These are phyloP conservation scores for Philopedon plagiatum DNA, from an alignment of 2,888 invertebrate species.

Conservation along the genomic window DNA sequence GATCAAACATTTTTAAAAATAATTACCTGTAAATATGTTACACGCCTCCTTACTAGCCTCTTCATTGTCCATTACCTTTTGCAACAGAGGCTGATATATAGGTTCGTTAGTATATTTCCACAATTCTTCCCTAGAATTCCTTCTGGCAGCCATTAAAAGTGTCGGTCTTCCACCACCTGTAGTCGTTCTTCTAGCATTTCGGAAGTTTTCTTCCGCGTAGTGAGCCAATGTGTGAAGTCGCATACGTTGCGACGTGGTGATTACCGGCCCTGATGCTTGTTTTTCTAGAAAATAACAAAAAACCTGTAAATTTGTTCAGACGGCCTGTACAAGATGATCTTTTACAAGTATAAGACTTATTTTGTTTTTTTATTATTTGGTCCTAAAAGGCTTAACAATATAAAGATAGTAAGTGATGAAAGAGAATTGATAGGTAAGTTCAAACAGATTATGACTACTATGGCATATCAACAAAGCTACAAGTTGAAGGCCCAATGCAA, in stretches of 20 bases:
- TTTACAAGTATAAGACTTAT: too few species aligned
- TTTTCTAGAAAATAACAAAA: constrained; percentile 15
- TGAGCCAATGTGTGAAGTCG: constrained; percentile 87
- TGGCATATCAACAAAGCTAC: too few species aligned
- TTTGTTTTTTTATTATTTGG: too few species aligned
- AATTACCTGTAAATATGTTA: constrained; percentile 84
- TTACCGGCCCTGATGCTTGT: constrained; percentile 55
- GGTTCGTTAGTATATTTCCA: constrained; percentile 89
- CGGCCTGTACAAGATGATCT: too few species aligned
- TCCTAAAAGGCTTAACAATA: too few species aligned
- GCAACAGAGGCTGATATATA: constrained; percentile 85
- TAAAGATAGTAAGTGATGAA: too few species aligned
- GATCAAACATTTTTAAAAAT: not conserved
- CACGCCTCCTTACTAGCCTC: constrained; percentile 81
- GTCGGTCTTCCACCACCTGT: constrained; percentile 67
- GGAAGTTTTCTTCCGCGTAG: constrained; percentile 88
- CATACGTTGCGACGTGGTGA: constrained; percentile 75
- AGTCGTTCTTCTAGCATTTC: constrained; percentile 63
- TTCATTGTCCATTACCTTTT: constrained; percentile 81
- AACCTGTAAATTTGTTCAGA: too few species aligned
- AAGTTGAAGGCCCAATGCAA: too few species aligned
- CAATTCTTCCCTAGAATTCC: constrained; percentile 78
- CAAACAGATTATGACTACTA: too few species aligned
- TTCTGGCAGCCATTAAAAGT: constrained; percentile 77
- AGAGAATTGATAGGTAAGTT: too few species aligned